These are phyloP conservation scores for Latheticus oryzae DNA, from an alignment of 2,888 invertebrate genomes.

Conservation along the genomic window DNA sequence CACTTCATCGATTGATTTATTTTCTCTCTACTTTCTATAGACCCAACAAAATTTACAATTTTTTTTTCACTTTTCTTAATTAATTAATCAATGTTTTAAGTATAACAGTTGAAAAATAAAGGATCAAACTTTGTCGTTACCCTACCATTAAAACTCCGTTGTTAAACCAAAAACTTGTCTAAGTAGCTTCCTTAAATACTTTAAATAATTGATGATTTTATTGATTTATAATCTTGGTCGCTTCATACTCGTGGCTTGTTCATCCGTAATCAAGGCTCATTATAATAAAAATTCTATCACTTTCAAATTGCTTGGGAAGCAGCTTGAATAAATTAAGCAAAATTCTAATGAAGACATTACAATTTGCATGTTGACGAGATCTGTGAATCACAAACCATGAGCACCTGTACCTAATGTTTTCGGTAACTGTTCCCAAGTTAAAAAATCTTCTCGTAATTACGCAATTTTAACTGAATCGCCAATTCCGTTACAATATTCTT, in stretches of 20 bases:
- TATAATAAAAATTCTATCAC: slow-evolving; percentile 33
- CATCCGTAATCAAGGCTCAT: slow-evolving; percentile 23
- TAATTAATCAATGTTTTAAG: slow-evolving; percentile 4
- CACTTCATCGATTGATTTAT: slow-evolving; percentile 44
- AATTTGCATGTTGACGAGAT: slow-evolving; percentile 34
- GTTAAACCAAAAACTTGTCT: slow-evolving; percentile 30
- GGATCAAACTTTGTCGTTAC: slow-evolving; percentile 1
- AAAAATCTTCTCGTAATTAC: slow-evolving; percentile 19
- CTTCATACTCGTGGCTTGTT: slow-evolving; percentile 5
- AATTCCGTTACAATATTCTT: slow-evolving; percentile 35
- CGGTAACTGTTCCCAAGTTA: slow-evolving; percentile 29
- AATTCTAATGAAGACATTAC: slow-evolving; percentile 35
- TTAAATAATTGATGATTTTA: slow-evolving; percentile 40
- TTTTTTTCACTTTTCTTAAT: slow-evolving; percentile 28
- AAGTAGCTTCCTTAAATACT: slow-evolving; percentile 35
- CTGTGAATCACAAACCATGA: slow-evolving; percentile 21
- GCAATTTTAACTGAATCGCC: slow-evolving; percentile 33
- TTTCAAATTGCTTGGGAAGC: slow-evolving; percentile 23
- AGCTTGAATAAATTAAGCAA: slow-evolving; percentile 28
- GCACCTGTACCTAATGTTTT: slow-evolving; percentile 34
- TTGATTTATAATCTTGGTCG: slow-evolving; percentile 33
- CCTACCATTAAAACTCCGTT: slow-evolving; percentile 29
- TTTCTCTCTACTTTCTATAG: slow-evolving; percentile 13
- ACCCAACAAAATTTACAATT: slow-evolving; percentile 26
- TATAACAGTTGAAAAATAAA: slow-evolving; percentile 2